A percentile compares a stretch with the other conserved stretches of the same genome.
phyloP scores from a whole-genome alignment of 2,888 invertebrate genomes.

The Hermaeophaga mercurialis region DNA sequence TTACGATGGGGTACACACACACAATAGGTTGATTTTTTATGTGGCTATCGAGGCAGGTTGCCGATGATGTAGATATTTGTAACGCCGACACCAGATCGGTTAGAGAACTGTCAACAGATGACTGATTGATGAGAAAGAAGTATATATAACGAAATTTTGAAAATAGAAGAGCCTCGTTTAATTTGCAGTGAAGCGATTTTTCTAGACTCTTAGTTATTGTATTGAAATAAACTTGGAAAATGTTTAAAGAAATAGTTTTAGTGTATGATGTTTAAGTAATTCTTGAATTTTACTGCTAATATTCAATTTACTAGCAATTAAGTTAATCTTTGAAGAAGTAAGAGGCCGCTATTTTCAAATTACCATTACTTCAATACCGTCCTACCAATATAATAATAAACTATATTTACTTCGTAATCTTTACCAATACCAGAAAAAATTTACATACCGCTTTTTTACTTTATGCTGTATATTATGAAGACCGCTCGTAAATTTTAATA shows the following conservation, averaged over 20 bases:
- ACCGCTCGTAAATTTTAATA: too few relatives aligned
- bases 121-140: too few relatives aligned
- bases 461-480: too few relatives aligned
- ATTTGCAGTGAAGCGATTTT: too few relatives aligned
- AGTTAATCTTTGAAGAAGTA: not conserved
- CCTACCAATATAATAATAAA: not conserved
- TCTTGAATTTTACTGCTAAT: not conserved
- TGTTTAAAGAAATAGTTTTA: too few relatives aligned
- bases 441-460: too few relatives aligned
- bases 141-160: too few relatives aligned
- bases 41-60: constrained; percentile 1
- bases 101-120: not conserved
- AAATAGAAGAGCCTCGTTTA: too few relatives aligned
- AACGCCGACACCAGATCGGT: not conserved
- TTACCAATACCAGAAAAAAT: not conserved
- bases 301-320: not conserved
- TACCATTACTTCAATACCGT: not conserved
- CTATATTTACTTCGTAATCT: not conserved
- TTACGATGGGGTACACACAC: constrained; percentile 12
- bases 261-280: too few relatives aligned
- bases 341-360: not conserved
- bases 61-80: constrained; percentile 6
- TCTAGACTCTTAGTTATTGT: too few relatives aligned
- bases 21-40: constrained; percentile 13
- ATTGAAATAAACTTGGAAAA: too few relatives aligned